Percentiles rank a stretch among this genome's conserved stretches.
phyloP scores from a whole-genome alignment of 2,797 vertebrate species.

The Xyrichtys novacula region DNA sequence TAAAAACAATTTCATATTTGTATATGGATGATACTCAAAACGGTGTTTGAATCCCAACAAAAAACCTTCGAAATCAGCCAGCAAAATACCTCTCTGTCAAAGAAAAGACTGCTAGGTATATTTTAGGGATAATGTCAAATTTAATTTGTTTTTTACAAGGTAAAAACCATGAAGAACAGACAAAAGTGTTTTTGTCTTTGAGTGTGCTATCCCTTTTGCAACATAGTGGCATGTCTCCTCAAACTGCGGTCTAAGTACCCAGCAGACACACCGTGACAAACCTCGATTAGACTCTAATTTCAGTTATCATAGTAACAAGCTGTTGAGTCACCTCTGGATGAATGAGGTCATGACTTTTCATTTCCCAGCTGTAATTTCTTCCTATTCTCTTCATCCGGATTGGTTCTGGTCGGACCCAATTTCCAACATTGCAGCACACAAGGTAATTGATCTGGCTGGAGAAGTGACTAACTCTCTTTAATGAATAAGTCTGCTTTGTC shows the following conservation, averaged over 20 bases:
- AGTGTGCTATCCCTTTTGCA: conserved; percentile 3
- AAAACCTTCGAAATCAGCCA: background rate
- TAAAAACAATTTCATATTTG: background rate
- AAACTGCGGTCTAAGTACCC: conserved; percentile 9
- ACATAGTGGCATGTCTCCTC: background rate
- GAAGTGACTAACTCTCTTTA: conserved; percentile 24
- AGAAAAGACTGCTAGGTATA: background rate
- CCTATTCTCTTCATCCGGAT: conserved; percentile 36
- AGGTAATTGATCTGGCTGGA: conserved; percentile 22
- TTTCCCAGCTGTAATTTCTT: conserved; percentile 34
- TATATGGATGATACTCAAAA: background rate
- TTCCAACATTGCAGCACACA: conserved; percentile 20
- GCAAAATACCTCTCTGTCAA: background rate
- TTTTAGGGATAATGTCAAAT: background rate
- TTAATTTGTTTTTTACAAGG: background rate
- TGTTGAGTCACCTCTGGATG: conserved; percentile 38
- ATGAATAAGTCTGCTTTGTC: conserved; percentile 24
- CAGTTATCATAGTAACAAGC: conserved; percentile 24
- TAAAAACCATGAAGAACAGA: background rate
- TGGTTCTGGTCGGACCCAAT: conserved; percentile 36
- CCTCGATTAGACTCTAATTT: conserved; percentile 45
- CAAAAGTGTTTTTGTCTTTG: conserved; percentile 3
- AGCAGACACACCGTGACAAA: conserved; percentile 24
- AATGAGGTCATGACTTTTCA: conserved; percentile 44
- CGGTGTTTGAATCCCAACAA: background rate